Evolutionary conservation across 2,797 vertebrate genomes (phyloP).

Genomic region (Takifugu ocellatus): DNA sequence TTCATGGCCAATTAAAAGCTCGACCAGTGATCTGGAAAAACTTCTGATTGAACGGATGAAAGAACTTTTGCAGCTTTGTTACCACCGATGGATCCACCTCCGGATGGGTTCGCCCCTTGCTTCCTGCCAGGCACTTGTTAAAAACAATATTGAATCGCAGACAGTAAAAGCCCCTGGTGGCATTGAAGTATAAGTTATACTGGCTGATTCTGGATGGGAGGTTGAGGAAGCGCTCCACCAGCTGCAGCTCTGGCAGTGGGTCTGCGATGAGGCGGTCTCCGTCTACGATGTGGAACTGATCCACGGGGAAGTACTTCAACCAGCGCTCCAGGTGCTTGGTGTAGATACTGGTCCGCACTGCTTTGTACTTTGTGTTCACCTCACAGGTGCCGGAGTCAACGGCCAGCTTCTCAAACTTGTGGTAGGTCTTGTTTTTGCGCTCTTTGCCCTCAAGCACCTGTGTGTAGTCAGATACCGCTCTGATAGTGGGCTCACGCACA

Average conservation of each 20-base stretch:
- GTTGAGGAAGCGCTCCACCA: constrained; percentile 91
- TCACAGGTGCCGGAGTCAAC: constrained; percentile 88
- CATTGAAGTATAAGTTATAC: constrained; percentile 95
- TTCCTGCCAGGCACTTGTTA: constrained; percentile 97
- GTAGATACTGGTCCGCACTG: constrained; percentile 94
- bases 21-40: constrained; percentile 97
- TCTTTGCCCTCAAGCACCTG: constrained; percentile 95
- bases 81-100: constrained; percentile 88
- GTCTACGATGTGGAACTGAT: constrained; percentile 93
- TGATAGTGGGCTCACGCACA: constrained; percentile 92
- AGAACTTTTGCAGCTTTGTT: constrained; percentile 91
- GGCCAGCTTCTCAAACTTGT: constrained; percentile 93
- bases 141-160: constrained; percentile 93
- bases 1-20: constrained; percentile 92
- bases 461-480: constrained; percentile 95
- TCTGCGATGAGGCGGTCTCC: constrained; percentile 92
- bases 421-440: constrained; percentile 95
- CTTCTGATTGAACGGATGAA: constrained; percentile 97
- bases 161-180: constrained; percentile 96
- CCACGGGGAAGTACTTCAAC: constrained; percentile 92
- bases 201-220: constrained; percentile 91
- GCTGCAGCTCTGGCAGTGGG: constrained; percentile 90
- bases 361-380: constrained; percentile 97
- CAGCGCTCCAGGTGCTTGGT: constrained; percentile 94
- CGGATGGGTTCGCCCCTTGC: constrained; percentile 94